Evolutionary conservation across 2,888 invertebrate species (phyloP), one percentile per base, ranked within the genome.

Genomic region (Cataglyphis cursor): DNA sequence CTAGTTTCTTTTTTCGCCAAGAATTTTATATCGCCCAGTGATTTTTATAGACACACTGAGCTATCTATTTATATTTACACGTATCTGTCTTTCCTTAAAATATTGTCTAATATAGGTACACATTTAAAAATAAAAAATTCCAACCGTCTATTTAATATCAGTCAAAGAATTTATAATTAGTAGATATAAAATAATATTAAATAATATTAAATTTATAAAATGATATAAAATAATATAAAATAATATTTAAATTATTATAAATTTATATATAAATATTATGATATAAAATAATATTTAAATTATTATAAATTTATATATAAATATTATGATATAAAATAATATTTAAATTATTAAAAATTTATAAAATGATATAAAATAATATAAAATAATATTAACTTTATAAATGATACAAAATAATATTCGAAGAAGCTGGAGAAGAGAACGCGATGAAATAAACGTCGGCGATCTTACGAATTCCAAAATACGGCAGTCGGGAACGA

Each of bases 361-460:
- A 48, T 48, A 18, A n/a, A 48, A 48, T 6, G 48, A 6, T n/a
- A 48, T 48, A 1, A 8, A n/a, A 24, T 24, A 24, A 24, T 24
- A 24, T 24, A 24, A 24, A 28, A 28, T 28, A 28, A 28, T 28
- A 28, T 28, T 28, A 28, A 28, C 24, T 18, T 48, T 48, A 48
- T 48, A 18, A 48, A 48, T 6, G 48, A 6, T 51, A n/a, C 8
- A 2, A 3, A n/a, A 51, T 51, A 51, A 51, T 15, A 15, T 51
- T n/a, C 8, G 2, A 76, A 31, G 28, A 35, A 21, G n/a, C 5
- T 44, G 18, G 18, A 51, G 5, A 8, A 15, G 28, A 54, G 51
- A 24, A 4, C 12, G 18, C n/a, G 10, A 44, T 24, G 31, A 61
- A 70, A 61, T 80, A 80, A 80, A 70, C 57, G 59, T 44, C 44